Evolutionary conservation across 2,797 vertebrate species (phyloP).

Genomic region (Denticeps clupeoides): DNA sequence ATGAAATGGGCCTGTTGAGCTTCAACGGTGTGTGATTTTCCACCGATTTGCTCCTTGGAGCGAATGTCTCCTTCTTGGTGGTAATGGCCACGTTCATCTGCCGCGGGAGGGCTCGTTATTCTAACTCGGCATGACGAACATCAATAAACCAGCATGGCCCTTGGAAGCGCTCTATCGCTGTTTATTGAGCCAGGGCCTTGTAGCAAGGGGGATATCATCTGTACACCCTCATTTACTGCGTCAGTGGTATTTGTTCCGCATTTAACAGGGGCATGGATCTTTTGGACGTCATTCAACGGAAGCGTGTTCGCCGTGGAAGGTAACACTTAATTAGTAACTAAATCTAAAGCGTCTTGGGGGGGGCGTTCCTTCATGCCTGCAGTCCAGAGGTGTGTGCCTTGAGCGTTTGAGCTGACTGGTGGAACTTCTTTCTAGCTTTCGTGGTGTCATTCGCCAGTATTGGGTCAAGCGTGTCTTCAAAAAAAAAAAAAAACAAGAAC

Average conservation of each 20-base stretch:
- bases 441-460: too few relatives aligned
- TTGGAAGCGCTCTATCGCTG: constrained; percentile 1
- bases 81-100: not conserved
- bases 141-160: not conserved
- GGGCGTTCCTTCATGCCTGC: too few relatives aligned
- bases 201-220: not conserved
- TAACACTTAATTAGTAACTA: not conserved
- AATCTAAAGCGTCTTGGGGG: too few relatives aligned
- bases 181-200: not conserved
- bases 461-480: too few relatives aligned
- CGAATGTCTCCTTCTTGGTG: not conserved
- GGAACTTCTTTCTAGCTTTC: too few relatives aligned
- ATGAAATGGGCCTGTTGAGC: constrained; percentile 1
- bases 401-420: too few relatives aligned
- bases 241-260: not conserved
- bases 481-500: too few relatives aligned
- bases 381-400: too few relatives aligned
- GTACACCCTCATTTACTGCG: not conserved
- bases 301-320: not conserved
- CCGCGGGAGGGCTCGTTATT: not conserved
- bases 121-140: not conserved
- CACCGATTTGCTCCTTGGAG: not conserved
- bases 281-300: constrained; percentile 13
- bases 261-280: not conserved
- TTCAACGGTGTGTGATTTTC: not conserved